phyloP scores from a whole-genome alignment of 2,797 vertebrate species.

The Lithobates sylvaticus region DNA sequence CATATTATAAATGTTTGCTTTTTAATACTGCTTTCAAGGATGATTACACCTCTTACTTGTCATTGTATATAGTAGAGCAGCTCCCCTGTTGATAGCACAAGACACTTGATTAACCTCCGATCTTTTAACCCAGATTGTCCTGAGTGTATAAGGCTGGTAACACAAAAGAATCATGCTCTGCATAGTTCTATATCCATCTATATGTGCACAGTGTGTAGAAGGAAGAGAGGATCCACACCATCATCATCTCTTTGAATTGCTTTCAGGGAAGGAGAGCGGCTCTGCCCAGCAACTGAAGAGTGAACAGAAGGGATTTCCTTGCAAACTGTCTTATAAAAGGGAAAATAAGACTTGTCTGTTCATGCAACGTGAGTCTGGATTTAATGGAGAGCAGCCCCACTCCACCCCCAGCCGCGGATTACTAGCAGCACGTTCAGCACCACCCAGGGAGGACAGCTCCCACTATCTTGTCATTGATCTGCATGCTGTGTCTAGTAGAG shows the following conservation, averaged over 20 bases:
- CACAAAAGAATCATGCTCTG: background rate
- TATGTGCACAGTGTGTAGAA: background rate
- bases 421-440: conserved; percentile 58
- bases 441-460: conserved; percentile 60
- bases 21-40: no score
- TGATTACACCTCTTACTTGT: no score
- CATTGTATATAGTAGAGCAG: background rate
- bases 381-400: conserved; percentile 34
- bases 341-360: conserved; percentile 58
- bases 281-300: conserved; percentile 43
- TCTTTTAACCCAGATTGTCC: background rate
- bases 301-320: conserved; percentile 58
- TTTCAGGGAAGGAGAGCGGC: background rate
- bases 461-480: conserved; percentile 51
- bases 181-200: background rate
- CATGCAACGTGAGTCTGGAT: conserved; percentile 61
- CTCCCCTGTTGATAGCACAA: background rate
- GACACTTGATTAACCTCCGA: background rate
- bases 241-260: background rate
- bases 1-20: no score
- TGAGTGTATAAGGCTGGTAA: background rate
- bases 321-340: conserved; percentile 42
- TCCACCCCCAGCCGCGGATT: conserved; percentile 20
- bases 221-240: background rate
- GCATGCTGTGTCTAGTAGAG: background rate